Conservation (phyloP, 2,113 vertebrate genomes). For the Diphyllodes magnificus region DNA sequence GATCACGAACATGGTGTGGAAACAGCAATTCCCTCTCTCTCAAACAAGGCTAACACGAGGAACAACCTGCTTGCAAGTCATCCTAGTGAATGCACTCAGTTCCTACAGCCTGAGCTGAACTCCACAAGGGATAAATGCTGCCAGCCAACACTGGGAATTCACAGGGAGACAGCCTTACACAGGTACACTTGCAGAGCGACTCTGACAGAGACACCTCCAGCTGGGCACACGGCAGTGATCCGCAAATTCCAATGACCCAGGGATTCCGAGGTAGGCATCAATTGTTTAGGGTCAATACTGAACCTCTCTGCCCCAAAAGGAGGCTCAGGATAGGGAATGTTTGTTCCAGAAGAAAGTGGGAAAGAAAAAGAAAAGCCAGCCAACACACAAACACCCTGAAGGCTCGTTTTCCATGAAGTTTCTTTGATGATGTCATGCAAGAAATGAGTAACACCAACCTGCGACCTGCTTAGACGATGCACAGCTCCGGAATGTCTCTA, state of each 20-base stretch:
- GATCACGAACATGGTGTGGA: rapidly evolving
- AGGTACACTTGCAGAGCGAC: background rate
- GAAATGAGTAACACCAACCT: background rate
- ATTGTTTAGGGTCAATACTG: background rate
- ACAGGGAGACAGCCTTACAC: background rate
- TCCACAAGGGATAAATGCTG: background rate
- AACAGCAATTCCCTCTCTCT: background rate
- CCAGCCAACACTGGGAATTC: background rate
- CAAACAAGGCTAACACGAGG: background rate
- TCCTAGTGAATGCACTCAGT: rapidly evolving
- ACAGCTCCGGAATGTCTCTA: background rate
- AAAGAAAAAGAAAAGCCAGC: background rate
- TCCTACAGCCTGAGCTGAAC: background rate
- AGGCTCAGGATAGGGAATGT: background rate
- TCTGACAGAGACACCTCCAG: background rate
- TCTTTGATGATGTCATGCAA: background rate
- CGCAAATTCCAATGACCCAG: background rate
- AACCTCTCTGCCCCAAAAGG: background rate
- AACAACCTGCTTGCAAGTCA: background rate
- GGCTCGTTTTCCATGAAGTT: background rate
- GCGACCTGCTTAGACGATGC: background rate
- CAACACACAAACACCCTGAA: background rate
- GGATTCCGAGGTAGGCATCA: background rate
- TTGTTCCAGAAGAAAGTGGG: background rate
- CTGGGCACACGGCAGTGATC: rapidly evolving